phyloP scores from a whole-genome alignment of 2,113 vertebrate species.

The Muntiacus reevesi region DNA sequence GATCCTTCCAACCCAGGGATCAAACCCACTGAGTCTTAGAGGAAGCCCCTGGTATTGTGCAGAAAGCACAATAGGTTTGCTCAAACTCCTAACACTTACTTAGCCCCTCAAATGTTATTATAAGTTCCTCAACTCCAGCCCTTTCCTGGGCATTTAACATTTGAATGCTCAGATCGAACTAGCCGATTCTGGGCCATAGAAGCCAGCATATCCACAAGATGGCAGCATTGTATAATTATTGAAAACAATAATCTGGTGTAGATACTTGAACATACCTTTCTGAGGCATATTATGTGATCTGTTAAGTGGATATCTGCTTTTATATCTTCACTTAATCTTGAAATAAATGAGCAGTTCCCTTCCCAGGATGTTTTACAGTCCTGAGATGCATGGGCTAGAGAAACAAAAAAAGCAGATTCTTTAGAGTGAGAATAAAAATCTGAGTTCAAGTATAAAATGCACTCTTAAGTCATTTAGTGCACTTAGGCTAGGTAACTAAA shows the following conservation, averaged over 20 bases:
- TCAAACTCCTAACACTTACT: background rate
- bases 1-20: background rate
- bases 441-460: background rate
- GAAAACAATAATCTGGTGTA: background rate
- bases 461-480: background rate
- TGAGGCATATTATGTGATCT: background rate
- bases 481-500: background rate
- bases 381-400: background rate
- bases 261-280: background rate
- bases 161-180: background rate
- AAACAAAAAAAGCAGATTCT: constrained; percentile 13
- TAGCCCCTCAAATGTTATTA: background rate
- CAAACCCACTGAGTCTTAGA: background rate
- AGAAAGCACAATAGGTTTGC: background rate
- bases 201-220: constrained; percentile 34
- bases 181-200: background rate
- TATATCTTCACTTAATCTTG: background rate
- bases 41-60: background rate
- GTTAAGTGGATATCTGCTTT: background rate
- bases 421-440: background rate
- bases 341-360: constrained; percentile 21
- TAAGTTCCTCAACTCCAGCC: background rate
- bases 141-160: background rate
- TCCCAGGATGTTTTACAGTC: background rate
- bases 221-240: constrained; percentile 59